Conservation (phyloP, 2,888 invertebrate species). For the Calephelis perditalis region DNA sequence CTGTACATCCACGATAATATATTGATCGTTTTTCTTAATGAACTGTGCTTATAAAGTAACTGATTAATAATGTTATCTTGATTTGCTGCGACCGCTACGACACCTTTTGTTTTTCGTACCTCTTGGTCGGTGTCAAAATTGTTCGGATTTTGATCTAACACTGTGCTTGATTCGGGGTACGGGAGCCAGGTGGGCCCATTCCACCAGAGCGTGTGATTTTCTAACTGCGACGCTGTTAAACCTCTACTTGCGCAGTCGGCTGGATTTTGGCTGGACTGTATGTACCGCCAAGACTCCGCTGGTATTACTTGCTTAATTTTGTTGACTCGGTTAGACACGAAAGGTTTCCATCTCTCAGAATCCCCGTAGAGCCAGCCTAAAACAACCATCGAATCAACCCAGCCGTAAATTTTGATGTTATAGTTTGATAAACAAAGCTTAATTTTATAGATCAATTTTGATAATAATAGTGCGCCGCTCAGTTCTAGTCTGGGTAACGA, state of each 20-base stretch:
- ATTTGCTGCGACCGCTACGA: conserved; percentile 5
- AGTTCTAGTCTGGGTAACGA: conserved; percentile 24
- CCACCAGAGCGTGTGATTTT: conserved; percentile 25
- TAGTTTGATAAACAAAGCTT: conserved; percentile 7
- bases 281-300: conserved; percentile 26
- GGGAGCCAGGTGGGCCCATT: conserved; percentile 21
- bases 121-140: neutral
- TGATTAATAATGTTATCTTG: neutral
- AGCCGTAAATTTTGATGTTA: conserved; percentile 20
- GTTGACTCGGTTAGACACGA: conserved; percentile 23
- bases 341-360: conserved; percentile 21
- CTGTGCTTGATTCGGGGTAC: too few relatives aligned
- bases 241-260: conserved; percentile 31
- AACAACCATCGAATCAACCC: conserved; percentile 27
- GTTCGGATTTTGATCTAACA: neutral
- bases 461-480: conserved; percentile 22
- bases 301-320: conserved; percentile 25
- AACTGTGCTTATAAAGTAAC: conserved; percentile 15
- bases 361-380: conserved; percentile 28
- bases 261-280: conserved; percentile 28
- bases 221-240: conserved; percentile 17
- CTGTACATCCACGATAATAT: conserved; percentile 15
- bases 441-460: conserved; percentile 24
- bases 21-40: conserved; percentile 13
- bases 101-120: conserved; percentile 7